phyloP scores from a whole-genome alignment of 2,888 invertebrate species.

The Rhabditophanes sp. region DNA sequence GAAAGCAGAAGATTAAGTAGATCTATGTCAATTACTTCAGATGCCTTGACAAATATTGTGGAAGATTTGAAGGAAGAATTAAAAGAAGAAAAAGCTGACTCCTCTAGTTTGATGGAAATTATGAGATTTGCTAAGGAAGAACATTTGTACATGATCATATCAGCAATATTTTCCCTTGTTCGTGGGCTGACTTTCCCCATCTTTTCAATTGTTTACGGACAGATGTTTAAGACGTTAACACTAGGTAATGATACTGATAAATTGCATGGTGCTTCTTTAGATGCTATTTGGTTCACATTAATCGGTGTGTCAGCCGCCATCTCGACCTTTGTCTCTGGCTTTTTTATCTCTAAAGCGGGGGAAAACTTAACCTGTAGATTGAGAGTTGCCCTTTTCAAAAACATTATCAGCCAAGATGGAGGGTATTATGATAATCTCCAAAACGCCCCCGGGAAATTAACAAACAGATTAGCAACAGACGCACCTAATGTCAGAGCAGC shows the following conservation, averaged over 20 bases:
- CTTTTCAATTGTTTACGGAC: conserved; percentile 11
- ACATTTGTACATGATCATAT: conserved; percentile 6
- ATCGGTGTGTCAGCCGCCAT: conserved; percentile 6
- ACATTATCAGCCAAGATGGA: conserved; percentile 46
- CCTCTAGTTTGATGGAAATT: conserved; percentile 15
- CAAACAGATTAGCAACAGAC: conserved; percentile 46
- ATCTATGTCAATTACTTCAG: conserved; percentile 5
- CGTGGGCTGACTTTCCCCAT: conserved; percentile 8
- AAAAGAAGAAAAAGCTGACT: conserved; percentile 4
- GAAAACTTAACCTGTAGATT: conserved; percentile 23
- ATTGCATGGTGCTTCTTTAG: too few species aligned
- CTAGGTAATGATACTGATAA: too few species aligned
- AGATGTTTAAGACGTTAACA: too few species aligned
- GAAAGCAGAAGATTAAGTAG: conserved; percentile 6
- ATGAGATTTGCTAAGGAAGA: conserved; percentile 15
- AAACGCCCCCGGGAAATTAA: conserved; percentile 44
- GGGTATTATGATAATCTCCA: conserved; percentile 46
- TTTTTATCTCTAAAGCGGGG: conserved; percentile 21
- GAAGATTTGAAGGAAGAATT: conserved; percentile 7
- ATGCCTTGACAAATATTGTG: conserved; percentile 5
- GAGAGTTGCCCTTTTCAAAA: conserved; percentile 44
- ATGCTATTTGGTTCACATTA: conserved; percentile 6
- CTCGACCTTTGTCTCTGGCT: conserved; percentile 14
- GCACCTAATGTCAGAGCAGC: conserved; percentile 46
- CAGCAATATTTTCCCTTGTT: conserved; percentile 5